Base-by-base conservation (phyloP, 2,797 vertebrate genomes). In the Psittacula echo region DNA sequence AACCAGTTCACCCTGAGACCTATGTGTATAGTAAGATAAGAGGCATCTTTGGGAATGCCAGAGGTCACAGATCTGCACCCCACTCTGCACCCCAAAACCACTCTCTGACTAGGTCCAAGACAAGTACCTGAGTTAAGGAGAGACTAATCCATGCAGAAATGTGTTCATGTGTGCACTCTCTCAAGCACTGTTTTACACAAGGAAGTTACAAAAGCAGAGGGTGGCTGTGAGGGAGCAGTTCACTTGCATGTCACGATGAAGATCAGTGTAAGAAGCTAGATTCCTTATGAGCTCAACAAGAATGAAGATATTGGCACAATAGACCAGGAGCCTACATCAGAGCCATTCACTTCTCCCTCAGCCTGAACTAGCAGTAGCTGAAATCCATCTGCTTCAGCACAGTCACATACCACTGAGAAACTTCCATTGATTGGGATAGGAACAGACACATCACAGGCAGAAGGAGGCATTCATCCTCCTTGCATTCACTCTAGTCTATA, bases 91-190 rank as follows among this genome's bases (percentile, higher is more conserved):
- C 51, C 62, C 45, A 80, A 70, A 70, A 7, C 8, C 70, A 45
- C 5, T n/a, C 30, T 74, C 56, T 74, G 34, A 60, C n/a, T 15
- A 19, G 26, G 18, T 48, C 37, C 62, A 54, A 78, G 41, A 10
- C 7, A 9, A 23, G 11, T 1, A 62, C 29, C 66, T 26, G 42
- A 21, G 34, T 23, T 5, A 21, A 44, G 50, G n/a, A 73, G 47
- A 39, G 27, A 26, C n/a, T 37, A 61, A 23, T 6, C 61, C 9
- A 1, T 2, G 7, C 0, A 2, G n/a, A 64, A 51, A 44, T 0
- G 0, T 6, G 9, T 2, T 19, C 27, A 30, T 0, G 5, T 11
- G 47, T 23, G 34, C 3, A 3, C 27, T 50, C 56, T 58, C 39
- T 65, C 53, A 54, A 29, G 41, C 44, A 9, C 23, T 0, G 3